Base-by-base conservation (phyloP, 2,888 invertebrate genomes). In the Lutraria lutraria region DNA sequence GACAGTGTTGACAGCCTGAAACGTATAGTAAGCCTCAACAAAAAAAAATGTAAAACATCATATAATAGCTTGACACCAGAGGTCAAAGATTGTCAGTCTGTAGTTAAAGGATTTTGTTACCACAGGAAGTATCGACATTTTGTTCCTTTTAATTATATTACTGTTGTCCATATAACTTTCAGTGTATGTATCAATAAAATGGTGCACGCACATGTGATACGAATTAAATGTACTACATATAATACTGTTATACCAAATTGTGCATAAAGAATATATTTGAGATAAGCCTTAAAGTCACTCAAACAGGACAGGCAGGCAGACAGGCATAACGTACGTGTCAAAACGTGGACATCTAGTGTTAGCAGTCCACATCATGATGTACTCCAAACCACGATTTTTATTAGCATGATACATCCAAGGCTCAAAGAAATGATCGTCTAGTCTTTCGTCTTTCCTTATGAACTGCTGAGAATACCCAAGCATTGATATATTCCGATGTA, bases 381-480 rank as follows among this genome's bases (percentile, higher is more conserved):
- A 12, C 3, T 88, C 80, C 29, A 43, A 79, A 13, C 83, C 87
- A 16, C 82, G 19, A 29, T n/a, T 21, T 3, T 54, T n/a, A n/a
- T 83, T n/a, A 0, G 56, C 54, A 56, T 88, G 87, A 31, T 88
- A 88, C 25, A 88, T 10, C 0, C 16, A 3, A 43, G 80, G 80
- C 16, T 88, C 43, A 76, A 88, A 88, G 31, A 88, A 88, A n/a
- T 56, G n/a, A 25, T 84, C 15, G 3, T 83, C 56, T 52, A 88
- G 76, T 19, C 3, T 25, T 19, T 43, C 63, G 2, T 60, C 63
- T 10, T 63, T 12, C 56, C 52, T 80, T 12, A 80, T 52, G 12
- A 31, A 15, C 16, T 43, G 34, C 12, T 25, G 21, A 29, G 43
- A 21, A n/a, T n/a, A 25, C 6, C 43, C 63, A 56, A 88, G 13